Evolutionary conservation across 2,113 vertebrate species (phyloP), one percentile per base, ranked within the genome.

Genomic region (Cryptomyrus ogoouensis): DNA sequence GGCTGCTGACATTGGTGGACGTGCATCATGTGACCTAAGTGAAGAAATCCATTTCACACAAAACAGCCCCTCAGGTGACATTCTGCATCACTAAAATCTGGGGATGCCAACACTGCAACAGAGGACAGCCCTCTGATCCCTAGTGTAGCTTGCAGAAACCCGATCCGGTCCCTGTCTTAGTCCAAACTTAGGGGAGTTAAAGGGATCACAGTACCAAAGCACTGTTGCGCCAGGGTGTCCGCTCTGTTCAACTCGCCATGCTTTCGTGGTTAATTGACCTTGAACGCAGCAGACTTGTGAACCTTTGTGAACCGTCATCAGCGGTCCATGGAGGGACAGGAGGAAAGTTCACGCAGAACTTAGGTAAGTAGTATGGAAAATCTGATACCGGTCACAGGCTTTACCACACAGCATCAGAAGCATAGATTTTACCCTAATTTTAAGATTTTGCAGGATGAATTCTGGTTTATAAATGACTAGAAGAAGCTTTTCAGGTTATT

Each of bases 131-230:
- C 47, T 3, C 47, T 74, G 44, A 70, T 47, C 46, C n/a, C 52
- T 19, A 52, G 62, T 10, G 13, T 58, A 39, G 83, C 21, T 7
- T 42, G 85, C 31, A 46, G 89, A 87, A 90, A 90, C 83, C 56
- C 50, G 89, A 90, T 87, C 15, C 27, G 19, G 56, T 66, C 24
- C 83, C 56, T 13, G 52, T 31, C 42, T 74, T 24, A 70, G 85
- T 46, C 89, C 58, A 88, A 90, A 90, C 87, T 50, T 87, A 90
- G 62, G 62, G 62, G 89, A 46, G 31, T 84, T 35, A 31, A 86
- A 31, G 80, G 84, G 89, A 86, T 90, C 46, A 50, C n/a, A 35
- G 31, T 10, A 85, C 62, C 53, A 74, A 17, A 39, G 53, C 12
- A 17, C 47, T 35, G n/a, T 9, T 31, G 50, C 66, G 52, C 46